Base-by-base conservation (phyloP, 2,888 invertebrate species). In the Drosophila multiciliata region DNA sequence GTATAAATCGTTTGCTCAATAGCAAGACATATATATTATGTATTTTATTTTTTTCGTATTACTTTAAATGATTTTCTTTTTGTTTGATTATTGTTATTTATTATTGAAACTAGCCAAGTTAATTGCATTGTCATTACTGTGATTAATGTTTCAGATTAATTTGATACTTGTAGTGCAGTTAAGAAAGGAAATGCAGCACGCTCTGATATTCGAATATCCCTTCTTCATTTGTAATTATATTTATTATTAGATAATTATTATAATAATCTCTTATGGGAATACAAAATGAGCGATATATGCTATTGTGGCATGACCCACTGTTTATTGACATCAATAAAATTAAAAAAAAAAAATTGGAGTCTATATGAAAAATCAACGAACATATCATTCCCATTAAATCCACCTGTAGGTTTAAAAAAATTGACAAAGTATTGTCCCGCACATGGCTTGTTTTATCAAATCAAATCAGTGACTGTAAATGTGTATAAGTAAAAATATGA, bases 71-170 rank as follows among this genome's bases (percentile, higher is more conserved):
- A 66, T 55, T 73, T 69, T 66, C 49, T 29, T 33, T 61, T 36
- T 59, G 59, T 64, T 70, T 75, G 70, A 66, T 66, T 62, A 45
- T 17, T 55, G 20, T 63, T 64, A 48, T 77, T 33, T 59, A 72
- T 71, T 55, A 20, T 35, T 63, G 35, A 52, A 67, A 73, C 40
- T 75, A 75, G 64, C 64, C 66, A 67, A 79, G 60, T 55, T 35
- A 53, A 60, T 68, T 60, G 57, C 50, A 68, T 74, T 60, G 42
- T 20, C 50, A 62, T 61, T 52, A 55, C 48, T 63, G n/a, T 36
- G 36, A 32, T 15, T 49, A 38, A 32, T 11, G 12, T 45, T 32
- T 52, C n/a, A 45, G 8, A 42, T 35, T 15, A 20, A 20, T 42
- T 29, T 15, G n/a, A 53, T 23, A 42, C 6, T 36, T 35, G 12